Evolutionary conservation across 2,888 invertebrate genomes (phyloP).

Genomic region (Disparrhopalites patrizii): DNA sequence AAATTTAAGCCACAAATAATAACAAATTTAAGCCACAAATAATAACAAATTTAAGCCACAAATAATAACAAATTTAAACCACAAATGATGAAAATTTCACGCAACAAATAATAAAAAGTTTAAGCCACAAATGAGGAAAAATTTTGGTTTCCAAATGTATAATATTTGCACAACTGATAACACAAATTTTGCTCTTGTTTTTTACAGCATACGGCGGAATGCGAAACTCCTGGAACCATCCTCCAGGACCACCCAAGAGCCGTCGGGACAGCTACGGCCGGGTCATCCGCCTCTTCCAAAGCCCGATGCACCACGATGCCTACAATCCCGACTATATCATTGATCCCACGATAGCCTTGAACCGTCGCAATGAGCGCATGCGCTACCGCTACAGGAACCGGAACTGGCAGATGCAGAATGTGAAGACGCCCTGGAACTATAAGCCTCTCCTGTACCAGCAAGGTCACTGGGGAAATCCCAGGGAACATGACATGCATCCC

Average conservation of each 20-base stretch:
- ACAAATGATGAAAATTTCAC: no score
- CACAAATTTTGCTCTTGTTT: no score
- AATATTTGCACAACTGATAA: no score
- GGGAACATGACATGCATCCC: constrained; percentile 13
- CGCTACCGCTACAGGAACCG: constrained; percentile 18
- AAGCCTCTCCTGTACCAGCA: constrained; percentile 27
- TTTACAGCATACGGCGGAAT: constrained; percentile 11
- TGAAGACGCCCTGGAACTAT: constrained; percentile 18
- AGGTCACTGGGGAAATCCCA: constrained; percentile 21
- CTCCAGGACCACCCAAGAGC: background rate
- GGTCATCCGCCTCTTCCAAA: constrained; percentile 19
- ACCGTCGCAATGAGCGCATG: constrained; percentile 20
- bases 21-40: no score
- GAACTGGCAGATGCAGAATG: constrained; percentile 9
- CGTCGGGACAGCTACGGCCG: constrained; percentile 4
- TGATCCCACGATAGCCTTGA: constrained; percentile 16
- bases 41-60: no score
- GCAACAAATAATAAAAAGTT: no score
- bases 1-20: no score
- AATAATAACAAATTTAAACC: no score
- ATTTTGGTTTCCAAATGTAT: background rate
- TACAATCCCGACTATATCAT: constrained; percentile 28
- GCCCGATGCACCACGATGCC: constrained; percentile 17
- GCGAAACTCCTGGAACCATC: constrained; percentile 20
- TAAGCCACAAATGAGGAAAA: background rate